These are phyloP conservation scores for Carabus problematicus DNA, from an alignment of 2,888 invertebrate species.

Conservation along the genomic window DNA sequence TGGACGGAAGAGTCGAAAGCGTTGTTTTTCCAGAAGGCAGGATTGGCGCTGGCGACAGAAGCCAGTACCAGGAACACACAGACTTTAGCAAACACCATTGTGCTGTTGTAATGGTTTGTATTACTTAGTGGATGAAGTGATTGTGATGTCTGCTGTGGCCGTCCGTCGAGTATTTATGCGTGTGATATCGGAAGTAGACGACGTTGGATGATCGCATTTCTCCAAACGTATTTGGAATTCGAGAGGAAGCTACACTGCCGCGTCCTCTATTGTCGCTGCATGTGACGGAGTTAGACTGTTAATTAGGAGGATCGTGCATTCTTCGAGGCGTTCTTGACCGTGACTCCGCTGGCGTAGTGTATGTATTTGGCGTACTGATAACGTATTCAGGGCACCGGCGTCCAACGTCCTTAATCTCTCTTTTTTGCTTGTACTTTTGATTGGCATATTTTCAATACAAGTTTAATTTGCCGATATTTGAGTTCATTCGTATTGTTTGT, in stretches of 20 bases:
- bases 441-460: slow-evolving; percentile 23
- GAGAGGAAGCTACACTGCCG: slow-evolving; percentile 42
- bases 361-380: slow-evolving; percentile 28
- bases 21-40: slow-evolving; percentile 74
- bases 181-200: slow-evolving; percentile 48
- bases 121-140: slow-evolving; percentile 36
- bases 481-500: too few species aligned
- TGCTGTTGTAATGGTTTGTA: slow-evolving; percentile 42
- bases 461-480: too few species aligned
- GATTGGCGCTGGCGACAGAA: slow-evolving; percentile 66
- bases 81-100: slow-evolving; percentile 49
- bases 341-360: slow-evolving; percentile 8
- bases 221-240: slow-evolving; percentile 47
- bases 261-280: slow-evolving; percentile 35
- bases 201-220: slow-evolving; percentile 48
- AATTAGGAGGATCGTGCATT: slow-evolving; percentile 20
- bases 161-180: slow-evolving; percentile 49
- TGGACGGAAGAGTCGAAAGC: slow-evolving; percentile 77
- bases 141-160: slow-evolving; percentile 5
- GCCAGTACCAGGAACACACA: slow-evolving; percentile 60
- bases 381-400: slow-evolving; percentile 48
- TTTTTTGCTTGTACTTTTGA: slow-evolving; percentile 41
- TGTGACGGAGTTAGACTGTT: slow-evolving; percentile 20
- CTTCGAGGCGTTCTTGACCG: slow-evolving; percentile 27
- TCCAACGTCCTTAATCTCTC: slow-evolving; percentile 35